A percentile compares a stretch with the other conserved stretches of the same genome.
Evolutionary conservation across 2,888 invertebrate genomes (phyloP).

Genomic region (Platypus cylindrus): DNA sequence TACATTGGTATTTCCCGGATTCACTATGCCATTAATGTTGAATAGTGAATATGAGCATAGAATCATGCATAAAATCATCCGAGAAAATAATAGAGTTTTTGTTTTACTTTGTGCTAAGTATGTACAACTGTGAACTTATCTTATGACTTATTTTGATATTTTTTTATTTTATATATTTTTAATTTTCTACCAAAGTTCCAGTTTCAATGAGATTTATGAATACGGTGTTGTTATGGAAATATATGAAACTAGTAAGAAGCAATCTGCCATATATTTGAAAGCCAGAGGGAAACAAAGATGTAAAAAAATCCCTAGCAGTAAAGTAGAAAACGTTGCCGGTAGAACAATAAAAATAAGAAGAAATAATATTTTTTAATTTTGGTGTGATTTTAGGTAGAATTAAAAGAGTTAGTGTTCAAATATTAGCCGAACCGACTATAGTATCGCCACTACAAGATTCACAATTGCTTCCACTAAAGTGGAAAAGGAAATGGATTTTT

Average conservation of each 20-base stretch:
- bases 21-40: constrained; percentile 59
- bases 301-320: constrained; percentile 37
- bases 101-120: constrained; percentile 45
- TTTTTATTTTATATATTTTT: constrained; percentile 5
- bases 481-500: constrained; percentile 30
- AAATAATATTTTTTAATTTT: too few relatives aligned
- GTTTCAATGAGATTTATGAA: constrained; percentile 21
- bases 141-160: too few relatives aligned
- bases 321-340: constrained; percentile 26
- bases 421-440: constrained; percentile 54
- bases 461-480: constrained; percentile 36
- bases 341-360: background rate
- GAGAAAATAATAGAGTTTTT: constrained; percentile 46
- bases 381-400: constrained; percentile 27
- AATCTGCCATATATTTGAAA: constrained; percentile 43
- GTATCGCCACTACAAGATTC: constrained; percentile 41
- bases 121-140: constrained; percentile 19
- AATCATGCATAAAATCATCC: constrained; percentile 45
- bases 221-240: constrained; percentile 55
- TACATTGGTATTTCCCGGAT: constrained; percentile 63
- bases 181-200: constrained; percentile 12
- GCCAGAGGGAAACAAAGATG: constrained; percentile 70
- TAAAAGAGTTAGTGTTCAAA: constrained; percentile 47
- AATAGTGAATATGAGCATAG: constrained; percentile 40
- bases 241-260: constrained; percentile 48